Evolutionary conservation across 2,113 vertebrate genomes (phyloP), one percentile per base, ranked within the genome.

Genomic region (Nesoenas mayeri): DNA sequence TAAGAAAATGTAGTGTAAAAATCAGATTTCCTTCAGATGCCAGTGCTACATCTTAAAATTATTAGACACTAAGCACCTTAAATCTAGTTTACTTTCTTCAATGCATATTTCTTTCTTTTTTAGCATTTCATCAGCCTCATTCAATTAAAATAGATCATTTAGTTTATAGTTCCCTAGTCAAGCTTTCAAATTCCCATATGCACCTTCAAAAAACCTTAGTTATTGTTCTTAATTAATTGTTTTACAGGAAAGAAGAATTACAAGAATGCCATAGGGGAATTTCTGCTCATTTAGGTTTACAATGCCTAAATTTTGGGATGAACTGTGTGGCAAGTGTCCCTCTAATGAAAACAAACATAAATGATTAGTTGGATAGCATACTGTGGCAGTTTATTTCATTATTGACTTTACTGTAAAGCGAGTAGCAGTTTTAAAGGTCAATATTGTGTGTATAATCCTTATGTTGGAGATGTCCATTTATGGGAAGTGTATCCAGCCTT

Each of bases 341-440:
- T 92, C 61, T 88, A 84, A 89, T 61, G 29, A 81, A 84, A 95
- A 53, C 24, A 31, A 85, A 79, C 6, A 6, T 54, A 61, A 54
- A 22, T 6, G 2, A 91, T 95, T 91, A 84, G 79, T 28, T 87
- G 62, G 22, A 58, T 89, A 89, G 88, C 42, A n/a, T 62, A 26
- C 42, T 82, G 31, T 38, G 48, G 48, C 72, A 89, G 78, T 81
- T 79, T 69, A 58, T 79, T 93, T 96, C 58, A 71, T 80, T 93
- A 96, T 54, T 93, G 86, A 94, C 92, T 91, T 91, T 75, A 57
- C 61, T 79, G 58, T 92, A 90, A 95, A 87, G 53, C 72, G 86
- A 93, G 61, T 81, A 69, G 71, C 61, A 50, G 86, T 78, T 86
- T 87, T 92, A 94, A 96, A 95, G 77, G 80, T 93, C 91, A 95